Base-by-base conservation (phyloP, 2,797 vertebrate genomes). In the Neosilurus mollespiculum region DNA sequence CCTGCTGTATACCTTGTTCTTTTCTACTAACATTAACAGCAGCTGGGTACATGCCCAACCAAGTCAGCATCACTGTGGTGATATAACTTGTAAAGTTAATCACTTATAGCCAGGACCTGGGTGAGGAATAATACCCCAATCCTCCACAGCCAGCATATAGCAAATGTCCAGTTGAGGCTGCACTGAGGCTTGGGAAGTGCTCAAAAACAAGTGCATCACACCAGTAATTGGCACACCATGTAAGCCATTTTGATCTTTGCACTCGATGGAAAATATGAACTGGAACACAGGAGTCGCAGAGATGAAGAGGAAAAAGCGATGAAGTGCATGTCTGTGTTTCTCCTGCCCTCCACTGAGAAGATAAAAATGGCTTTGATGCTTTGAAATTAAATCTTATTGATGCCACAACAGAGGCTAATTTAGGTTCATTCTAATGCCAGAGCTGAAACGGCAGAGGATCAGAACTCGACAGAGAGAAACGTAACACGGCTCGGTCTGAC, bases 301-400 rank as follows among this genome's bases (percentile, higher is more conserved):
- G 37, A 51, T 15, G 53, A 5, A n/a, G 20, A 76, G n/a, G 54
- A 61, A 61, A 81, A 69, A 53, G 66, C 0, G 30, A 65, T n/a
- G n/a, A 30, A 51, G 54, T 54, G 11, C 1, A 1, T 34, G 2
- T 22, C n/a, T 71, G 18, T 20, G 0, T 49, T 53, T 70, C 15
- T 62, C 43, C 8, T 9, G 16, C 49, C 16, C 62, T 65, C 12
- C 66, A 69, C 53, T 43, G 81, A 86, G 30, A 82, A 81, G 61
- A 85, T 75, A 51, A 81, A 81, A 78, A 75, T 34, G 18, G n/a
- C 37, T 80, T 80, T 80, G 64, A 62, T 53, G 72, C 81, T 85
- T 86, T 88, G 87, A 86, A 88, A 88, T 81, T 2, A 49, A 83
- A 88, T 84, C 81, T 76, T 71, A 34, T 30, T 51, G 85, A 84